Percentiles rank a stretch among this genome's conserved stretches.
Evolutionary conservation across 2,113 vertebrate genomes (phyloP).

Genomic region (Synchiropus splendidus): DNA sequence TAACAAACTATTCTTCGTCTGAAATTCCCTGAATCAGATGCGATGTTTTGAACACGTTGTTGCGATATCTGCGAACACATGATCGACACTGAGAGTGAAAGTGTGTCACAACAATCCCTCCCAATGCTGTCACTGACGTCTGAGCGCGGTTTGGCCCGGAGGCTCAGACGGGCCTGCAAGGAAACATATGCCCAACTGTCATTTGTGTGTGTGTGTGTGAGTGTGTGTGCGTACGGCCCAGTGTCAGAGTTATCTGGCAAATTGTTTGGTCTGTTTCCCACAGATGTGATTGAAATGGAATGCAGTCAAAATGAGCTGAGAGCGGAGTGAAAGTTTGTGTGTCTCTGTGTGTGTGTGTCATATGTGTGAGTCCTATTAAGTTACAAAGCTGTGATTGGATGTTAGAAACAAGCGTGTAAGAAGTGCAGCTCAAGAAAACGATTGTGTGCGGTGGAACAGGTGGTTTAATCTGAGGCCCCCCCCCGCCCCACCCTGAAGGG

Average conservation of each 20-base stretch:
- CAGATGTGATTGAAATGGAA: conserved; percentile 54
- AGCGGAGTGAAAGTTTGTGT: conserved; percentile 23
- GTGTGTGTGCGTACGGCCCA: conserved; percentile 3
- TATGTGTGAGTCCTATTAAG: conserved; percentile 21
- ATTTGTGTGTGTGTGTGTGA: conserved; percentile 7
- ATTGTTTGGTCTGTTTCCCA: conserved; percentile 56
- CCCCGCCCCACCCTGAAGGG: conserved; percentile 10
- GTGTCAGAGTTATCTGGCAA: conserved; percentile 37
- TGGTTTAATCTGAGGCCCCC: conserved; percentile 51
- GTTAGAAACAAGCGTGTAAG: conserved; percentile 28
- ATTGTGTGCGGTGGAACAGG: conserved; percentile 46
- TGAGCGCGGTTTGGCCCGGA: conserved; percentile 21
- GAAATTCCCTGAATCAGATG: too few relatives aligned
- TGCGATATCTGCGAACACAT: too few relatives aligned
- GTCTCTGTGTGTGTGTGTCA: conserved; percentile 8
- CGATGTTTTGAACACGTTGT: too few relatives aligned
- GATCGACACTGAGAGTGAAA: too few relatives aligned
- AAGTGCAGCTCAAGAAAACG: conserved; percentile 20
- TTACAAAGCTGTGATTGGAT: conserved; percentile 34
- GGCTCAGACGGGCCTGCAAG: conserved; percentile 15
- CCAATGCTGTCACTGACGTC: conserved; percentile 19
- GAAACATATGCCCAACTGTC: conserved; percentile 23
- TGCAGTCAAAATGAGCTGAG: conserved; percentile 46
- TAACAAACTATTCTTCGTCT: too few relatives aligned
- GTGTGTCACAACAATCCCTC: not conserved